Conservation (phyloP, 2,113 vertebrate genomes). For the Fulica atra region DNA sequence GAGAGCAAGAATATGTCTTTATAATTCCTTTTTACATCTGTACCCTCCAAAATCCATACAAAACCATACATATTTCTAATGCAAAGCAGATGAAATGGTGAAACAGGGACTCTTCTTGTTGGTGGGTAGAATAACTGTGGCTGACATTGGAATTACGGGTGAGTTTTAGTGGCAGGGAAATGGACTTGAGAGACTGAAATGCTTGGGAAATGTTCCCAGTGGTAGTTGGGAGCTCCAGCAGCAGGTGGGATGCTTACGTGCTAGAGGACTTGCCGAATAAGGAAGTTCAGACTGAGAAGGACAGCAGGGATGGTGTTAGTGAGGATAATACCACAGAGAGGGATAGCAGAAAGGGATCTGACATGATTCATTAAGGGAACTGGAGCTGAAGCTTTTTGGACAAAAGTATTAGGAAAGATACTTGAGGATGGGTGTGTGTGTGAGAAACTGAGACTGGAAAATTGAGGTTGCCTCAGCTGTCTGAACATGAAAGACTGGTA, state of each 20-base stretch:
- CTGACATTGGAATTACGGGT: not conserved
- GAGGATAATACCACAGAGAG: not conserved
- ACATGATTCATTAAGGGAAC: not conserved
- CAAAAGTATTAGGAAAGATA: not conserved
- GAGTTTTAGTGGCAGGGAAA: not conserved
- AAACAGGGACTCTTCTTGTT: not conserved
- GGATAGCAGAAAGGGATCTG: not conserved
- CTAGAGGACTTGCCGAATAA: not conserved
- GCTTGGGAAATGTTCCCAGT: not conserved
- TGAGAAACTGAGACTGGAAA: not conserved
- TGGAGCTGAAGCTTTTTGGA: not conserved
- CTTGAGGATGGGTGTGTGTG: not conserved
- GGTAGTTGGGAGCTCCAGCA: not conserved
- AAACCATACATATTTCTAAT: not conserved
- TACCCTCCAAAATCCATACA: not conserved
- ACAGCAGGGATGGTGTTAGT: not conserved
- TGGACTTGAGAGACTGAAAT: not conserved
- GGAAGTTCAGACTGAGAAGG: rapidly evolving
- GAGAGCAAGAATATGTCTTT: not conserved
- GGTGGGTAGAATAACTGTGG: not conserved
- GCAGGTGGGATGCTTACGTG: not conserved
- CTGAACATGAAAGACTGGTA: not conserved
- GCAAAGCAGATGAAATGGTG: not conserved
- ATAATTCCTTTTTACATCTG: not conserved
- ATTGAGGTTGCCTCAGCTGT: not conserved